These are phyloP conservation scores for Diglossa cyanea DNA, from an alignment of 2,797 vertebrate genomes.

Conservation along the genomic window DNA sequence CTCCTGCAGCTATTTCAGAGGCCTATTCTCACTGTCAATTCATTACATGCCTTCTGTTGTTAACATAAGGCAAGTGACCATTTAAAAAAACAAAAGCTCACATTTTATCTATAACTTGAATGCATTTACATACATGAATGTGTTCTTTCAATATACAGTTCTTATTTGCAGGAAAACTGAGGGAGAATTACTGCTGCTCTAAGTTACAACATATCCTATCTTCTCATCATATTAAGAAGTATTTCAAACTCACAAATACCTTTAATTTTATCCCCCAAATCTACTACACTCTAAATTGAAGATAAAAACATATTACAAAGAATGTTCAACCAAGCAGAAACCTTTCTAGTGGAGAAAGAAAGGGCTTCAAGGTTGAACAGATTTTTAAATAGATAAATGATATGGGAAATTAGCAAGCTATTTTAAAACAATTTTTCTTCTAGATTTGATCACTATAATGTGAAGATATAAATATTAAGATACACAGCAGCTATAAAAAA, in stretches of 20 bases:
- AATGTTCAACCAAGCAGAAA: neutral
- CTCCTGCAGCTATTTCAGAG: neutral
- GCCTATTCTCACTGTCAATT: neutral
- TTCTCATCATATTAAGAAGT: neutral
- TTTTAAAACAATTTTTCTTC: neutral
- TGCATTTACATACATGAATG: fast-evolving
- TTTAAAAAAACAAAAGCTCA: neutral
- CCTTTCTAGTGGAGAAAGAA: neutral
- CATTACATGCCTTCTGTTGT: neutral
- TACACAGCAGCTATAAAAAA: neutral
- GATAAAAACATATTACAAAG: neutral
- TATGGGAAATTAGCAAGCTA: neutral
- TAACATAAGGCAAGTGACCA: neutral
- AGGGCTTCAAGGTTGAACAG: neutral
- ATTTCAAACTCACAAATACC: neutral
- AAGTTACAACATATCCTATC: neutral
- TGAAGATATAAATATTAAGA: neutral
- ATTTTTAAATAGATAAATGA: neutral
- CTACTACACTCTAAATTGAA: neutral
- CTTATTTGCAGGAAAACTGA: neutral
- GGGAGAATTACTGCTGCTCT: neutral
- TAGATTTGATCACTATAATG: neutral
- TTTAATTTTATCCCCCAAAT: neutral
- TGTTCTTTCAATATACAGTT: neutral
- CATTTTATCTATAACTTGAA: neutral